Conservation (phyloP, 2,797 vertebrate species). For the Eupleurogrammus muticus region DNA sequence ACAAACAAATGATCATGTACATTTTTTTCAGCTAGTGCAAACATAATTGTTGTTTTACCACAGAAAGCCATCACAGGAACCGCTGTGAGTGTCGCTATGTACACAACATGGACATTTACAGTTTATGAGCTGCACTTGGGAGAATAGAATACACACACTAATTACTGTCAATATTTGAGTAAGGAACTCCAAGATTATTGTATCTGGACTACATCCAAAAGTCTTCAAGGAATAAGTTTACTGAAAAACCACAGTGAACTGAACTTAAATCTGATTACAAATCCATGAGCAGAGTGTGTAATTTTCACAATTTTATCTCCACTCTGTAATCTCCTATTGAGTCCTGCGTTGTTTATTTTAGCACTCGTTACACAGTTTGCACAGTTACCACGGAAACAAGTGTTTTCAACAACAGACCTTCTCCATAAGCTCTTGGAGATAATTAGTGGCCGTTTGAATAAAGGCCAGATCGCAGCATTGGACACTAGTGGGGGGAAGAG, state of each 20-base stretch:
- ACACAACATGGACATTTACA: constrained; percentile 1
- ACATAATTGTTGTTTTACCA: constrained; percentile 21
- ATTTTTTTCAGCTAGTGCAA: constrained; percentile 5
- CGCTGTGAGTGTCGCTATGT: constrained; percentile 7
- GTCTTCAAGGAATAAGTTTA: constrained; percentile 30
- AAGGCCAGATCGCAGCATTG: constrained; percentile 52
- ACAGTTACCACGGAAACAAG: constrained; percentile 71
- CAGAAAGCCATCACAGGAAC: neutral
- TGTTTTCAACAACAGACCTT: constrained; percentile 66
- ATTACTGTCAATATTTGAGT: constrained; percentile 26
- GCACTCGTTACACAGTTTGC: constrained; percentile 29
- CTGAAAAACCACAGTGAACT: constrained; percentile 15
- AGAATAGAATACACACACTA: constrained; percentile 6
- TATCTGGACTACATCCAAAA: constrained; percentile 49
- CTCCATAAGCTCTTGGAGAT: constrained; percentile 52
- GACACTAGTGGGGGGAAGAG: constrained; percentile 36
- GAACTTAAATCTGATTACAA: constrained; percentile 46
- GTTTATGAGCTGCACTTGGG: constrained; percentile 10
- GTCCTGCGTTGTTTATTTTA: constrained; percentile 38
- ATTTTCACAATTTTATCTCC: constrained; percentile 53
- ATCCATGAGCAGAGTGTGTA: constrained; percentile 23
- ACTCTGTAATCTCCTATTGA: constrained; percentile 50
- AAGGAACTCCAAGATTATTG: constrained; percentile 44
- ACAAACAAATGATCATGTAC: constrained; percentile 12
- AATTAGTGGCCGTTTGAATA: constrained; percentile 66